Percentiles rank a stretch among this genome's conserved stretches.
Conservation (phyloP, 1,140 invertebrate genomes). For the Hycleus phaleratus region DNA sequence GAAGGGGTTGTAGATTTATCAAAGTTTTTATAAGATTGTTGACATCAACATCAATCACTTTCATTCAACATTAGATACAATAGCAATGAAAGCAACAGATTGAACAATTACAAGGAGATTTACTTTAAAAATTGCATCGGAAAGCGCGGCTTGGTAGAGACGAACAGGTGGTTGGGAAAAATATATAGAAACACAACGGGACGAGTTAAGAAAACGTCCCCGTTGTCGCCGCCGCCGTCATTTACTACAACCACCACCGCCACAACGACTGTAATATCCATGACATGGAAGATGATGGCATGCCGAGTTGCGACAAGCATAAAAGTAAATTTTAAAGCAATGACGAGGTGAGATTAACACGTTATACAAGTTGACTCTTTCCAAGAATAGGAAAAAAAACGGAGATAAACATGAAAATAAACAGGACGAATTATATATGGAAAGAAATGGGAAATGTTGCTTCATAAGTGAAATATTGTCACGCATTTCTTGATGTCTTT, state of each 20-base stretch:
- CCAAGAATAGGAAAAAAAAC: not conserved
- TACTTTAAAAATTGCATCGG: slow-evolving; percentile 3
- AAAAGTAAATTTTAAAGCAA: no score
- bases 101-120: slow-evolving; percentile 11
- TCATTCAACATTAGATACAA: slow-evolving; percentile 5
- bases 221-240: no score
- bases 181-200: not conserved
- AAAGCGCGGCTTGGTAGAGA: slow-evolving; percentile 6
- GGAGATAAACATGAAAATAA: not conserved
- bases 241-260: no score
- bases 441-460: not conserved
- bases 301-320: no score
- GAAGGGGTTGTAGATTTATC: no score
- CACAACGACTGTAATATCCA: no score
- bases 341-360: slow-evolving; percentile 13
- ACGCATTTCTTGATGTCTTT: slow-evolving; percentile 19
- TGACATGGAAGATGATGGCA: no score
- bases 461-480: slow-evolving; percentile 23
- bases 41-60: slow-evolving; percentile 5
- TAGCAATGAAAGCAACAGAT: slow-evolving; percentile 2
- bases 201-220: not conserved
- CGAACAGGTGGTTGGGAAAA: slow-evolving; percentile 15
- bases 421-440: no score
- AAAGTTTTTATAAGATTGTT: no score
- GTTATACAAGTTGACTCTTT: slow-evolving; percentile 11